Base-by-base conservation (phyloP, 2,797 vertebrate genomes). In the Chaunax sp. region DNA sequence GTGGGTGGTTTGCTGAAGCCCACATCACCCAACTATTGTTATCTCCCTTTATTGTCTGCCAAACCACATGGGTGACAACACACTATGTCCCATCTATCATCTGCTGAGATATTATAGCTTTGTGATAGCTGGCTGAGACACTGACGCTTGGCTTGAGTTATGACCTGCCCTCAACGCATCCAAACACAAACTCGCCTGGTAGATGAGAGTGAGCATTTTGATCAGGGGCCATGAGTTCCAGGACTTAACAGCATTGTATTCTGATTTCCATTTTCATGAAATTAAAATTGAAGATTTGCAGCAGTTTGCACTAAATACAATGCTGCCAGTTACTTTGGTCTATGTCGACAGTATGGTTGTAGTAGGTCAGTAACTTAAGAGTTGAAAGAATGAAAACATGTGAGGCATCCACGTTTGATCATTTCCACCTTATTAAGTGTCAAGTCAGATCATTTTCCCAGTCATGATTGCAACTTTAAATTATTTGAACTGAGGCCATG, bases 61-160 rank as follows among this genome's bases (percentile, higher is more conserved):
- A 64, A 77, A 72, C 26, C 64, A 26, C 83, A 86, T 25, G 23
- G 50, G 18, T 69, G 54, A 76, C 71, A 87, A 67, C 62, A 40
- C 33, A 50, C 71, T 68, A 77, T 60, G 78, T 43, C 62, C 81
- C 70, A 83, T 89, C 85, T 81, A 77, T 33, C 33, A 37, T 71
- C 46, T 11, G 47, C 38, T 58, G 50, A 70, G 40, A 79, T 11
- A 23, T 49, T 50, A 68, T 72, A 63, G 43, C 26, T 64, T 37
- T 53, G 23, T 22, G 46, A 61, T 38, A 38, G 37, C 64, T 54
- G 40, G 33, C 43, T 35, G 13, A 64, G 30, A 58, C 50, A n/a
- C 28, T 26, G 47, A 37, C 59, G 74, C 33, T 61, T 26, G 52
- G 54, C 45, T 82, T 45, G 9, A 46, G 67, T 54, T 63, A 23